Evolutionary conservation across 1,140 invertebrate genomes (phyloP).

Genomic region (Linepithema humile): DNA sequence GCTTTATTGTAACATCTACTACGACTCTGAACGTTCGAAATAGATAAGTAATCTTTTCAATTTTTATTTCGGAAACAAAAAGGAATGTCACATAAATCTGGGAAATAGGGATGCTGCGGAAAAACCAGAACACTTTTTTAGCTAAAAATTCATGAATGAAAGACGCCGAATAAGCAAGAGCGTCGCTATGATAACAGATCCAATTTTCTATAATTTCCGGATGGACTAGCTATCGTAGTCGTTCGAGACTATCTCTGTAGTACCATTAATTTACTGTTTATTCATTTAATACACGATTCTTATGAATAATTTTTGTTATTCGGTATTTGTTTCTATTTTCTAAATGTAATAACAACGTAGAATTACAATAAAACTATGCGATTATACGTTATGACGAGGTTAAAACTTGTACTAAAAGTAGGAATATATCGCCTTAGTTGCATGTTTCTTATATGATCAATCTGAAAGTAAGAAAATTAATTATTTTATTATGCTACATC

Average conservation of each 20-base stretch:
- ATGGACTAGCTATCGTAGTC: no score
- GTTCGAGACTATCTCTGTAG: no score
- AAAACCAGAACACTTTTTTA: neutral
- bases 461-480: neutral
- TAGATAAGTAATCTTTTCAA: neutral
- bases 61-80: neutral
- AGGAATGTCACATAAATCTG: neutral
- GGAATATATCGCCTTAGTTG: no score
- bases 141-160: neutral
- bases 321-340: no score
- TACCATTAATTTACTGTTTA: no score
- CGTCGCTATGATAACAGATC: neutral
- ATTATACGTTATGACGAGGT: no score
- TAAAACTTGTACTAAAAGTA: no score
- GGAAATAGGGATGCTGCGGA: neutral
- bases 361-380: no score
- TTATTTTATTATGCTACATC: neutral
- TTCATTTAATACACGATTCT: no score
- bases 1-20: neutral
- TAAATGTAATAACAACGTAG: no score
- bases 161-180: neutral
- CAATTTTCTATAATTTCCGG: no score
- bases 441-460: neutral
- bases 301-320: no score
- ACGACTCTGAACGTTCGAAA: neutral